A percentile compares a stretch with the other conserved stretches of the same genome.
phyloP scores from a whole-genome alignment of 2,888 invertebrate species.

The Beris morrisii region DNA sequence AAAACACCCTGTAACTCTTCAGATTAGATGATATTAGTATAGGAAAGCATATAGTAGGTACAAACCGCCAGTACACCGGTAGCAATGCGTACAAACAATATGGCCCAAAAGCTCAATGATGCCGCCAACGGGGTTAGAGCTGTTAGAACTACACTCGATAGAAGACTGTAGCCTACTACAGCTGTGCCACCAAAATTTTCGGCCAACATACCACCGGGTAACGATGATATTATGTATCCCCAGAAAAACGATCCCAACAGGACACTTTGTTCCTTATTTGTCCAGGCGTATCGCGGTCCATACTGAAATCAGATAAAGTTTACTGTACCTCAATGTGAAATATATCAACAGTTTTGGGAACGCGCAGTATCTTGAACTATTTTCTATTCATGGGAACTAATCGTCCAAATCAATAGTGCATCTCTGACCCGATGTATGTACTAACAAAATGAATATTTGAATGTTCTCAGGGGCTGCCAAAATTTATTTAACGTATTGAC shows the following conservation, averaged over 20 bases:
- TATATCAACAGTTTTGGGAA: too few species aligned
- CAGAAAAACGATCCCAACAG: conserved; percentile 71
- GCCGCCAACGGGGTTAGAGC: conserved; percentile 65
- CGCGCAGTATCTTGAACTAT: too few species aligned
- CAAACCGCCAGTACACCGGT: conserved; percentile 67
- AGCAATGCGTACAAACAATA: conserved; percentile 63
- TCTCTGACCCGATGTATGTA: too few species aligned
- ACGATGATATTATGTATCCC: conserved; percentile 69
- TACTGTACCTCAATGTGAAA: background rate
- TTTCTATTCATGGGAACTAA: too few species aligned
- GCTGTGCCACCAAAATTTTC: conserved; percentile 66
- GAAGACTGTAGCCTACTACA: conserved; percentile 60
- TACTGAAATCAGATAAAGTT: conserved; percentile 49
- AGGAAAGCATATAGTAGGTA: conserved; percentile 40
- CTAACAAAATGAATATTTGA: too few species aligned
- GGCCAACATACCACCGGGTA: conserved; percentile 67
- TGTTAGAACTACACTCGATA: conserved; percentile 62
- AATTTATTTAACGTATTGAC: too few species aligned
- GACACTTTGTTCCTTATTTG: conserved; percentile 63
- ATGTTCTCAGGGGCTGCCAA: too few species aligned
- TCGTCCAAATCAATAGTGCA: too few species aligned
- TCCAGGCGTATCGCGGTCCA: conserved; percentile 62
- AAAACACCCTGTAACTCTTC: conserved; percentile 58
- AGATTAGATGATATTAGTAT: background rate
- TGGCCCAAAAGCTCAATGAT: conserved; percentile 59